These are phyloP conservation scores for Rhinolophus sinicus DNA, from an alignment of 2,113 vertebrate genomes.

Conservation along the genomic window DNA sequence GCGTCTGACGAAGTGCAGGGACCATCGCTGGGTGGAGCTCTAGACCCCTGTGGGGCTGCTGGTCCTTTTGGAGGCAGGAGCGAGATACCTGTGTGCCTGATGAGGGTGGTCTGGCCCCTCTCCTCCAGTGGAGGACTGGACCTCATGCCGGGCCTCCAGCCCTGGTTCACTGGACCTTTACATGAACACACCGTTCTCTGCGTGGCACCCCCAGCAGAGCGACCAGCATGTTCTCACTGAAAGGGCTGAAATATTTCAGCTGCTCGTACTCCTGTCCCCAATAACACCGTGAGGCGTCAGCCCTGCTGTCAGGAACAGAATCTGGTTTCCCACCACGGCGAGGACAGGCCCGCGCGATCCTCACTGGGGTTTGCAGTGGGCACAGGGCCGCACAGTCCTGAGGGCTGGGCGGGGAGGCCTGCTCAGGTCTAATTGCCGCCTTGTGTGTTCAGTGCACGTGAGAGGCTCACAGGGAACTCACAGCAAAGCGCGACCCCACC, in stretches of 20 bases:
- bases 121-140: too few species aligned
- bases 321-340: background rate
- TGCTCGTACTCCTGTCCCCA: background rate
- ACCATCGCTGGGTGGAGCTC: fast-evolving
- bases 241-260: background rate
- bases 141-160: background rate
- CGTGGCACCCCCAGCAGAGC: background rate
- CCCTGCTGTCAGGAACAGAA: constrained; percentile 2
- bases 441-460: constrained; percentile 86
- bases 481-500: constrained; percentile 84
- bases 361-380: background rate
- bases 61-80: fast-evolving
- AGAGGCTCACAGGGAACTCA: constrained; percentile 84
- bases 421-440: constrained; percentile 86
- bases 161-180: background rate
- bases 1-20: background rate
- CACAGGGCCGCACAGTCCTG: constrained; percentile 76
- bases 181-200: background rate
- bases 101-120: background rate
- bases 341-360: background rate
- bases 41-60: fast-evolving
- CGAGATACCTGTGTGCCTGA: too few species aligned
- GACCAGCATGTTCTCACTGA: fast-evolving
- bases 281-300: background rate
- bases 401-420: constrained; percentile 86